These are phyloP conservation scores for Silurus lanzhouensis DNA, from an alignment of 2,797 vertebrate genomes.

Conservation along the genomic window DNA sequence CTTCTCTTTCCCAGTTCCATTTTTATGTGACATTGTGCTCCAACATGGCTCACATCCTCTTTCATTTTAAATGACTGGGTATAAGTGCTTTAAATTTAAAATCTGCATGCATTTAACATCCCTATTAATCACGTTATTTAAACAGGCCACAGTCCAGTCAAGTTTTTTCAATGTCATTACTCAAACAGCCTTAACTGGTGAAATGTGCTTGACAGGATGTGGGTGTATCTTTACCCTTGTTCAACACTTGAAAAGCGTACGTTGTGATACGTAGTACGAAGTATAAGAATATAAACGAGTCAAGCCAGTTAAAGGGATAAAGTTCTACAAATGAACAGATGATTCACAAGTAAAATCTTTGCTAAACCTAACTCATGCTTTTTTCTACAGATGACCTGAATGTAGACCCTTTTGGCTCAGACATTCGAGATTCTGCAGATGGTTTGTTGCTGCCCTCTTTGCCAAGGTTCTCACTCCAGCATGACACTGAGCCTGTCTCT, in stretches of 20 bases:
- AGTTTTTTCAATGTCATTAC: background rate
- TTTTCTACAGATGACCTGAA: conserved; percentile 59
- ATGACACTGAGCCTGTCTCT: conserved; percentile 64
- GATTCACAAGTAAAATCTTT: background rate
- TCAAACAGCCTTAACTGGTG: background rate
- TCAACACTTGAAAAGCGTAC: no score
- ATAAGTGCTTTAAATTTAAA: background rate
- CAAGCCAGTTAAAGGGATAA: background rate
- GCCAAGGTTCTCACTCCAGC: conserved; percentile 64
- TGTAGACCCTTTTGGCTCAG: conserved; percentile 65
- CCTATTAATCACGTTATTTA: background rate
- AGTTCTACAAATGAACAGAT: background rate
- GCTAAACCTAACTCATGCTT: conserved; percentile 12
- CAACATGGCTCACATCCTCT: conserved; percentile 6
- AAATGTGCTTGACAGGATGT: background rate
- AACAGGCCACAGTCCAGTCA: background rate
- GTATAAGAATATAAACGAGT: no score
- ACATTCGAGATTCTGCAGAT: conserved; percentile 66
- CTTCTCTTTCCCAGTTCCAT: background rate
- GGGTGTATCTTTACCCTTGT: no score
- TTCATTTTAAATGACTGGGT: background rate
- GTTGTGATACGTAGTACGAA: no score
- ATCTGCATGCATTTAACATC: background rate
- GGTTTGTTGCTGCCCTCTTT: conserved; percentile 60
- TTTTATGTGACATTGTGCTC: background rate